phyloP scores from a whole-genome alignment of 1,140 invertebrate genomes.

The Drosophila subpulchrella region DNA sequence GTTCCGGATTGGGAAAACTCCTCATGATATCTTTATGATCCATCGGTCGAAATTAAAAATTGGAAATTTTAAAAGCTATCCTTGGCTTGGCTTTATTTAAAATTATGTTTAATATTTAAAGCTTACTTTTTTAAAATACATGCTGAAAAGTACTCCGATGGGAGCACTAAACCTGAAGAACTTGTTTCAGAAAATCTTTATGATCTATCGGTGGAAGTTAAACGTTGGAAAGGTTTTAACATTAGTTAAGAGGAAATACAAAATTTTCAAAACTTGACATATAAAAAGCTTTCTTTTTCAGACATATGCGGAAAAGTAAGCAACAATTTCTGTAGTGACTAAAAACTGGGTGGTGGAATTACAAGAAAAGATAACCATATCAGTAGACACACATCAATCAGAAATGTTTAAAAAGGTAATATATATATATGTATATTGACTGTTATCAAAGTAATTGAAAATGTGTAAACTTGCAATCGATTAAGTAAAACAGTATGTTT shows the following conservation, averaged over 20 bases:
- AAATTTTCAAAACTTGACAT: too few relatives aligned
- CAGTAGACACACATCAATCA: background rate
- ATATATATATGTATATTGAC: background rate
- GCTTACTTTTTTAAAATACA: too few relatives aligned
- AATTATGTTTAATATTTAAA: too few relatives aligned
- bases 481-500: background rate
- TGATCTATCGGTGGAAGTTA: too few relatives aligned
- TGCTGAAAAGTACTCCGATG: background rate
- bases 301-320: background rate
- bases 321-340: background rate
- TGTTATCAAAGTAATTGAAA: background rate
- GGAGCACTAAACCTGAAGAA: too few relatives aligned
- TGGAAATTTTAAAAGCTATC: too few relatives aligned
- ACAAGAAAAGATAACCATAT: slow-evolving; percentile 5
- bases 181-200: too few relatives aligned
- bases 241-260: too few relatives aligned
- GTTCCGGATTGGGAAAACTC: background rate
- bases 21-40: too few relatives aligned
- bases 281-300: background rate
- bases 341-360: background rate
- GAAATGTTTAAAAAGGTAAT: background rate
- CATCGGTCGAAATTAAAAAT: too few relatives aligned
- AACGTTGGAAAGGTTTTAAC: too few relatives aligned
- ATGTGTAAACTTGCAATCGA: background rate
- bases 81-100: too few relatives aligned